These are phyloP conservation scores for Hippocampus mohnikei DNA, from an alignment of 2,113 vertebrate genomes.

Conservation along the genomic window DNA sequence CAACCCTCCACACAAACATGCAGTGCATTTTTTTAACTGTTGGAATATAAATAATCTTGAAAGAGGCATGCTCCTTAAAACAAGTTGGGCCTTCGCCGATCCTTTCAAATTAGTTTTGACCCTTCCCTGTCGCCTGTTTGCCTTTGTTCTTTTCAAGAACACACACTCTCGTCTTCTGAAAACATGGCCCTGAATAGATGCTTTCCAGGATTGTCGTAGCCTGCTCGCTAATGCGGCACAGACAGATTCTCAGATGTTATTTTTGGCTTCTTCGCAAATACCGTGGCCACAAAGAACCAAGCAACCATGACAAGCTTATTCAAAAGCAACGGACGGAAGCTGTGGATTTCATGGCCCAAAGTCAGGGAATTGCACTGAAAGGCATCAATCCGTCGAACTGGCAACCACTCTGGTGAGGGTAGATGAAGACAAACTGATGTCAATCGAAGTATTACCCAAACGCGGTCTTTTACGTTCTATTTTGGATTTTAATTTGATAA, in stretches of 20 bases:
- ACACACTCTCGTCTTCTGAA: not conserved
- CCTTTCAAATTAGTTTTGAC: not conserved
- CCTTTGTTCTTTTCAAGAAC: conserved; percentile 2
- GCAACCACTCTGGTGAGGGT: too few relatives aligned
- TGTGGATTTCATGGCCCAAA: too few relatives aligned
- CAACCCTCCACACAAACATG: conserved; percentile 29
- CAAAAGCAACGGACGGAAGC: conserved; percentile 28
- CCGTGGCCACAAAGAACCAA: conserved; percentile 40
- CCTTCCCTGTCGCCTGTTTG: not conserved
- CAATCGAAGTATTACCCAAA: not conserved
- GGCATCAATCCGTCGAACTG: too few relatives aligned
- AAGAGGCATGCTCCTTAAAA: not conserved
- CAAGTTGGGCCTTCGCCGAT: not conserved
- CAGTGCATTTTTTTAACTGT: not conserved
- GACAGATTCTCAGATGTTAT: not conserved
- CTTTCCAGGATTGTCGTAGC: not conserved
- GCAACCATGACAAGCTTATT: conserved; percentile 52
- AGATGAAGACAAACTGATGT: not conserved
- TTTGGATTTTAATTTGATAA: not conserved
- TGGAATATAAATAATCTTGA: not conserved
- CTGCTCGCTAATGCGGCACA: not conserved
- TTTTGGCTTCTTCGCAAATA: conserved; percentile 8
- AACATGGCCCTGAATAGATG: not conserved
- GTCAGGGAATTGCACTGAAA: too few relatives aligned
- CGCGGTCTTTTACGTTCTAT: not conserved